These are phyloP conservation scores for Chaenocephalus aceratus DNA, from an alignment of 2,113 vertebrate genomes.

Conservation along the genomic window DNA sequence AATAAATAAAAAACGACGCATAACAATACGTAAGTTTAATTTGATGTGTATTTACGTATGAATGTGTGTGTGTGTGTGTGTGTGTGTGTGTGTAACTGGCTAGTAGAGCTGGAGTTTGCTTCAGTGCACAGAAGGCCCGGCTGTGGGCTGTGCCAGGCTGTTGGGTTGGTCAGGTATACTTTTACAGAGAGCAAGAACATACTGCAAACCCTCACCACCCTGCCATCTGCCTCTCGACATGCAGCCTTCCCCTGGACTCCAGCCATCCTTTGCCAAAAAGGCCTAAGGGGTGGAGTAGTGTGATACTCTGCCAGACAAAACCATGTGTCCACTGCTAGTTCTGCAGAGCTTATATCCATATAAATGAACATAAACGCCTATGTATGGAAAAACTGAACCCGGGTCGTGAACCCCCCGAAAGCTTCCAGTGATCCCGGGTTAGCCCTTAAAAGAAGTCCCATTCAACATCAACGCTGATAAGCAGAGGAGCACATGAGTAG, in stretches of 20 bases:
- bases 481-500: constrained; percentile 23
- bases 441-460: constrained; percentile 14
- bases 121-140: constrained; percentile 40
- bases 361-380: constrained; percentile 24
- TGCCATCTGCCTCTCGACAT: constrained; percentile 74
- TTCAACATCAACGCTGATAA: constrained; percentile 6
- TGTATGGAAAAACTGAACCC: constrained; percentile 2
- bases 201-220: constrained; percentile 52
- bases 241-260: constrained; percentile 65
- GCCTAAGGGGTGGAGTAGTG: constrained; percentile 58
- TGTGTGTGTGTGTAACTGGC: constrained; percentile 14
- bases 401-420: constrained; percentile 20
- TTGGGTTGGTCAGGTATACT: constrained; percentile 56
- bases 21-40: not conserved
- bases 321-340: constrained; percentile 61
- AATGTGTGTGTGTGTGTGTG: not conserved
- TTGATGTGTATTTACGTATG: no score
- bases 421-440: not conserved
- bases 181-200: constrained; percentile 47
- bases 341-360: constrained; percentile 39
- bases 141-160: constrained; percentile 33
- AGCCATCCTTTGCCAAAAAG: constrained; percentile 64
- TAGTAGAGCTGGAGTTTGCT: constrained; percentile 40
- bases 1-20: not conserved
- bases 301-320: constrained; percentile 53